Percentiles rank a stretch among this genome's conserved stretches.
These are phyloP conservation scores for human DNA, from an alignment of 2,113 vertebrate genomes.

Conservation along the genomic window GRCh38 chr6:92586001-92586500, in stretches of 20 bases:
- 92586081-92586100: background rate
- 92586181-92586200: background rate
- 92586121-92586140: background rate
- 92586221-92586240: background rate
- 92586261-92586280: background rate
- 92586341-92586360: background rate
- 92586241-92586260: slow-evolving; percentile 41
- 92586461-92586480: background rate
- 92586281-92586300: background rate
- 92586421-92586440: background rate
- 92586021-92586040: background rate
- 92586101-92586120: background rate
- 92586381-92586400: background rate
- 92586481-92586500: rapidly evolving
- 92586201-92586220: background rate
- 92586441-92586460: rapidly evolving
- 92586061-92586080: background rate
- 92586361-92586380: rapidly evolving
- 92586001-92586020: background rate
- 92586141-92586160: slow-evolving; percentile 19
- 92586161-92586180: background rate
- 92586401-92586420: background rate
- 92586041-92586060: slow-evolving; percentile 27
- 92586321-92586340: background rate
- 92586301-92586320: background rate